Evolutionary conservation across 1,140 invertebrate genomes (phyloP).

Genomic region (Listronotus oregonensis): DNA sequence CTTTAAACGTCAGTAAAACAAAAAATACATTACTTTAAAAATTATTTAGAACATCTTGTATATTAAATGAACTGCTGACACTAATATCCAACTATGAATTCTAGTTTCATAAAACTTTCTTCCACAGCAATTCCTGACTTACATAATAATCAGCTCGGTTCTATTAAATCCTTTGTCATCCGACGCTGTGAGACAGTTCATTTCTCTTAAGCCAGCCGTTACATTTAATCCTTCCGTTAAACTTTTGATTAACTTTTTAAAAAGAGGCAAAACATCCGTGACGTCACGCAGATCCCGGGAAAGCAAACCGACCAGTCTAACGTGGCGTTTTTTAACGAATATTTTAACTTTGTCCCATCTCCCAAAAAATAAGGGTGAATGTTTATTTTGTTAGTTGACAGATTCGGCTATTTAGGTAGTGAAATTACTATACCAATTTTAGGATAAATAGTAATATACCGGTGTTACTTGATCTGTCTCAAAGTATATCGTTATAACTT

Average conservation of each 20-base stretch:
- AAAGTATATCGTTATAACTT: too few species aligned
- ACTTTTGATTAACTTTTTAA: slow-evolving; percentile 37
- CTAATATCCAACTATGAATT: neutral
- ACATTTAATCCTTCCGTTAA: slow-evolving; percentile 42
- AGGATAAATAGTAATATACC: too few species aligned
- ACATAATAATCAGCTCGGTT: slow-evolving; percentile 33
- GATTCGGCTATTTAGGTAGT: too few species aligned
- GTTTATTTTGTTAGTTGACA: too few species aligned
- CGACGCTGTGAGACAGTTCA: slow-evolving; percentile 28
- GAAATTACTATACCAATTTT: too few species aligned
- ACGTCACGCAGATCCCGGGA: slow-evolving; percentile 39
- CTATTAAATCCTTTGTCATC: slow-evolving; percentile 10
- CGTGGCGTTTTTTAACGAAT: slow-evolving; percentile 23
- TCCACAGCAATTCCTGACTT: slow-evolving; percentile 1
- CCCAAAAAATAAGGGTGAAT: slow-evolving; percentile 26
- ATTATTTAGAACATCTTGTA: too few species aligned
- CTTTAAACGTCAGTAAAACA: too few species aligned
- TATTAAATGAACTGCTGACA: neutral
- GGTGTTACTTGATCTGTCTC: too few species aligned
- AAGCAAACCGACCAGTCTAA: slow-evolving; percentile 46
- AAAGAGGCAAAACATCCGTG: slow-evolving; percentile 40
- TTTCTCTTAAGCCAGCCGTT: slow-evolving; percentile 27
- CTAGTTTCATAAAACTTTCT: neutral
- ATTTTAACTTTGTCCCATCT: slow-evolving; percentile 32
- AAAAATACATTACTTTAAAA: too few species aligned